phyloP scores from a whole-genome alignment of 2,888 invertebrate species.

The Drosophila tripunctata region DNA sequence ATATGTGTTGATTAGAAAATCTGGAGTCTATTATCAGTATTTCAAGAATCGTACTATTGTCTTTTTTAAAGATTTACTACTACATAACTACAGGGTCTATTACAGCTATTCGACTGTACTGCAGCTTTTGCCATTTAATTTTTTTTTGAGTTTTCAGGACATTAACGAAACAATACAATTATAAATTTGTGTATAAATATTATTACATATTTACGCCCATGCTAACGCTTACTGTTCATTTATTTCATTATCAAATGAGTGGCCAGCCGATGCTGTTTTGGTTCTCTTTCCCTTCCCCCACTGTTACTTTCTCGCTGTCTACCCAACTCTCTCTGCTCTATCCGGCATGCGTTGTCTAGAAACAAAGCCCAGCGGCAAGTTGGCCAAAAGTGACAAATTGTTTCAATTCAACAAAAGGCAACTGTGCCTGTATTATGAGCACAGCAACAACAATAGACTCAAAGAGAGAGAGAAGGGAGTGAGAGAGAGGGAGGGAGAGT shows the following conservation, averaged over 20 bases:
- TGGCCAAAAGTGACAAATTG: slow-evolving; percentile 75
- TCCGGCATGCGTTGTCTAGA: neutral
- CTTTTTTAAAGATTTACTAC: no score
- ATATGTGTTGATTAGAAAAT: no score
- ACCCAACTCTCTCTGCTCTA: neutral
- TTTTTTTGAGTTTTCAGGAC: neutral
- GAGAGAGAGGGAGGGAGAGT: neutral
- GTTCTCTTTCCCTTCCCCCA: neutral
- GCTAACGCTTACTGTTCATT: slow-evolving; percentile 63
- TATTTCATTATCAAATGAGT: slow-evolving; percentile 73
- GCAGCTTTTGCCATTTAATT: neutral
- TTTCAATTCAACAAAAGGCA: slow-evolving; percentile 78
- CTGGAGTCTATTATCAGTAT: no score
- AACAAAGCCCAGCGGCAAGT: slow-evolving; percentile 63
- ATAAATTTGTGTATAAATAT: slow-evolving; percentile 39
- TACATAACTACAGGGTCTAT: no score
- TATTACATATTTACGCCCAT: slow-evolving; percentile 45
- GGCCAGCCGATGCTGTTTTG: neutral
- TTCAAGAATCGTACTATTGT: no score
- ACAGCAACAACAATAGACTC: slow-evolving; percentile 30
- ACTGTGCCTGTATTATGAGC: slow-evolving; percentile 45
- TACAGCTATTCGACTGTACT: no score
- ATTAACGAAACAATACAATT: slow-evolving; percentile 18
- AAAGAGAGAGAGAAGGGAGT: neutral
- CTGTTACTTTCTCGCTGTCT: no score